Conservation (phyloP, 2,888 invertebrate genomes). For the Troides helena region DNA sequence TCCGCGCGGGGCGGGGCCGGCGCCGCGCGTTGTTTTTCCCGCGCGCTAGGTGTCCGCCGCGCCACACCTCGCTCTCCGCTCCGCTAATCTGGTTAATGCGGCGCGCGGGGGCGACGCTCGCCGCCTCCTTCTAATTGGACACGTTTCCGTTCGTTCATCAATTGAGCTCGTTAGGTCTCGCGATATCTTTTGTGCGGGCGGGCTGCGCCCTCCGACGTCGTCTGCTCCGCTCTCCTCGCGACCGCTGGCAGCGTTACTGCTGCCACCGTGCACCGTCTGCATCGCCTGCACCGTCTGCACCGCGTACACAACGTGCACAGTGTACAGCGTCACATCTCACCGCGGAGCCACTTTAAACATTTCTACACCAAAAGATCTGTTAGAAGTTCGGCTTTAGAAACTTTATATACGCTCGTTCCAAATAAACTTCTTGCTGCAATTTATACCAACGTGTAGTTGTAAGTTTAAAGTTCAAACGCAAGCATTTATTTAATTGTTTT, state of each 20-base stretch:
- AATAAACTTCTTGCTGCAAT: background rate
- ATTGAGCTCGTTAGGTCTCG: conserved; percentile 76
- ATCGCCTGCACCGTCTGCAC: background rate
- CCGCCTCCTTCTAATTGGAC: conserved; percentile 79
- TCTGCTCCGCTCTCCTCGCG: background rate
- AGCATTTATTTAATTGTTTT: too few species aligned
- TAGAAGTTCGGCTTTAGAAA: background rate
- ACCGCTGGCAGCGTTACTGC: background rate
- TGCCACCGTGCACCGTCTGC: conserved; percentile 4
- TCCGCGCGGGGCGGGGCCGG: conserved; percentile 56
- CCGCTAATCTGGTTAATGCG: conserved; percentile 76
- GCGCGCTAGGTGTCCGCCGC: conserved; percentile 72
- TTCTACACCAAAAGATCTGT: background rate
- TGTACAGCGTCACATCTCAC: background rate
- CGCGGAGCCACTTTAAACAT: background rate
- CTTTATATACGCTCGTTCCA: background rate
- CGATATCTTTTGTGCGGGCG: conserved; percentile 62
- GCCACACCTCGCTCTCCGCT: conserved; percentile 50
- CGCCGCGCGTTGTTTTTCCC: conserved; percentile 73
- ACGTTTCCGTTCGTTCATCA: conserved; percentile 78
- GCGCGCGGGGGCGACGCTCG: conserved; percentile 61
- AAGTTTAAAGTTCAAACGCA: too few species aligned
- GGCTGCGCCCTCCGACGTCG: conserved; percentile 19
- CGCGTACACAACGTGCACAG: background rate
- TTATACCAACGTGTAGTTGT: too few species aligned